Percentiles rank a stretch among this genome's conserved stretches.
phyloP scores from a whole-genome alignment of 2,888 invertebrate species.

The Chalcosyrphus nemorum region DNA sequence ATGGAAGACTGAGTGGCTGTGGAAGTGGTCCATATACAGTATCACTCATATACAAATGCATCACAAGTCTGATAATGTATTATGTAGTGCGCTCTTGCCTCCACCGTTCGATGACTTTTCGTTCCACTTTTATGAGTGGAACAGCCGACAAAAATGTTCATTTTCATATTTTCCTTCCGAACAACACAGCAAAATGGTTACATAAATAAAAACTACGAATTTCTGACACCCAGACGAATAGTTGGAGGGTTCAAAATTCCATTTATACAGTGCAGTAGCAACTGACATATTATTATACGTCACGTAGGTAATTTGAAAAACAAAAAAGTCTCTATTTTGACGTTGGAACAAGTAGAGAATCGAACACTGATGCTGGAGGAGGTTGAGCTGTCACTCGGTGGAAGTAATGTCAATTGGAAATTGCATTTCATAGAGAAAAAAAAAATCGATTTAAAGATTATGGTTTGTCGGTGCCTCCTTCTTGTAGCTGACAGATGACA shows the following conservation, averaged over 20 bases:
- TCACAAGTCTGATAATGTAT: slow-evolving; percentile 52
- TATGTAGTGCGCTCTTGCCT: slow-evolving; percentile 4
- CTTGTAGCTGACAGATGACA: slow-evolving; percentile 21
- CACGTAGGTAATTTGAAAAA: slow-evolving; percentile 27
- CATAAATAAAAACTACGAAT: slow-evolving; percentile 34
- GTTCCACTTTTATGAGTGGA: slow-evolving; percentile 52
- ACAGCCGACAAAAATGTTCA: slow-evolving; percentile 27
- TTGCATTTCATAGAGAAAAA: slow-evolving; percentile 31
- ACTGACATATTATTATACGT: slow-evolving; percentile 2
- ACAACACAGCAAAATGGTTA: slow-evolving; percentile 33
- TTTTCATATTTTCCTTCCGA: slow-evolving; percentile 39
- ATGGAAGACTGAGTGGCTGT: slow-evolving; percentile 59
- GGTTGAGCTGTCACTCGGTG: slow-evolving; percentile 11
- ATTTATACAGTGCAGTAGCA: slow-evolving; percentile 8
- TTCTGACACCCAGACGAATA: slow-evolving; percentile 50
- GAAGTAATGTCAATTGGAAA: slow-evolving; percentile 39
- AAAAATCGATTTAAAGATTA: slow-evolving; percentile 20
- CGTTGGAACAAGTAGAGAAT: background rate
- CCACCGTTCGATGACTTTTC: slow-evolving; percentile 67
- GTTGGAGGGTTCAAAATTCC: slow-evolving; percentile 8
- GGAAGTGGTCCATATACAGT: slow-evolving; percentile 50
- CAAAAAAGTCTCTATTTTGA: slow-evolving; percentile 35
- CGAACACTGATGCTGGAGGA: background rate
- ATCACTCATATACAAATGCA: slow-evolving; percentile 19
- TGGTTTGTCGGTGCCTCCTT: background rate